Conservation (phyloP, 2,113 vertebrate genomes). For the Sinocyclocheilus anophthalmus region DNA sequence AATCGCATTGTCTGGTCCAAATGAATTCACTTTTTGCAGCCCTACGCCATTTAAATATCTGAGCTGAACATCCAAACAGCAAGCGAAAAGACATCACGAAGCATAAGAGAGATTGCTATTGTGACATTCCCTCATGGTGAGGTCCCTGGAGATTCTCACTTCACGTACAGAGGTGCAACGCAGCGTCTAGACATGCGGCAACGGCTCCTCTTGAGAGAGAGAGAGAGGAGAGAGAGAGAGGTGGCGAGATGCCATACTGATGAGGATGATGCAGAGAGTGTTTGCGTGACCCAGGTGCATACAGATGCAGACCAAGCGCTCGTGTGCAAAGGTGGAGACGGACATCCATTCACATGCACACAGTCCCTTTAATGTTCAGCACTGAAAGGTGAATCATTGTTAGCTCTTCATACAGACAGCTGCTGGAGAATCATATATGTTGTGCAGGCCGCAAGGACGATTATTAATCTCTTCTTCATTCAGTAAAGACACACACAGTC, state of each 20-base stretch:
- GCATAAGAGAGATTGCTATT: background rate
- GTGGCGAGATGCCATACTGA: conserved; percentile 24
- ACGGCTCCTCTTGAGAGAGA: conserved; percentile 1
- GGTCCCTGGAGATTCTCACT: background rate
- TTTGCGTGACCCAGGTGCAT: conserved; percentile 12
- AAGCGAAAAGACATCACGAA: background rate
- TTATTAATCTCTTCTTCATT: conserved; percentile 5
- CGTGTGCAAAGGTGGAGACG: background rate
- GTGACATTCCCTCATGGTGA: background rate
- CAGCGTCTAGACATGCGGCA: conserved; percentile 14
- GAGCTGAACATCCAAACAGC: background rate
- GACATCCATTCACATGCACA: background rate
- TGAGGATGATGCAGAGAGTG: background rate
- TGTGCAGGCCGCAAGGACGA: background rate
- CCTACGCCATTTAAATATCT: background rate
- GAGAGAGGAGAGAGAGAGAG: background rate
- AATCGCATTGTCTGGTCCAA: background rate
- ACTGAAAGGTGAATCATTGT: background rate
- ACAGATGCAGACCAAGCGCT: background rate
- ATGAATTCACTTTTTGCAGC: background rate
- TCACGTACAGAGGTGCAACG: background rate
- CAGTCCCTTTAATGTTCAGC: conserved; percentile 11
- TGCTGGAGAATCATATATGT: background rate
- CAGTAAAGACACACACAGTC: conserved; percentile 17
- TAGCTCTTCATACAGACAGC: background rate